Base-by-base conservation (phyloP, 2,113 vertebrate genomes). In the Romanogobio albipinnatus region DNA sequence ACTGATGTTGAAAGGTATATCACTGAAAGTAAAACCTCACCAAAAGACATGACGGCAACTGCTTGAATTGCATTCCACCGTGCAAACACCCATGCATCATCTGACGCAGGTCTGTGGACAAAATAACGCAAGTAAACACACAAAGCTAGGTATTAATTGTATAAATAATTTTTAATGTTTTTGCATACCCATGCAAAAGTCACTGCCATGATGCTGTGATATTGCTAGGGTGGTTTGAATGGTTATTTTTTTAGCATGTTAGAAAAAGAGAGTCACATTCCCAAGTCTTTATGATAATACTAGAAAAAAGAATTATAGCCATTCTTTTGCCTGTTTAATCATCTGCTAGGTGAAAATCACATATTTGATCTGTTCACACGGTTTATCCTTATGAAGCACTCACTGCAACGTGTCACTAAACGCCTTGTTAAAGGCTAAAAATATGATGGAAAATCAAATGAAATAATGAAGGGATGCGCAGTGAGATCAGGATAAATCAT, bases 11-110 rank as follows among this genome's bases (percentile, higher is more conserved):
- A 70, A 22, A n/a, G 14, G 6, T 45, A 11, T 17, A 24, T 26
- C 5, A 33, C 24, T 49, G 0, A 19, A 56, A 43, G 26, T 36
- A 9, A 33, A 70, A 26, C 11, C 95, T 96, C 92, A 99, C 97
- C 96, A 94, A 98, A 99, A 71, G 97, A 97, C 97, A 99, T 99
- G 19, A 99, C 95, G 26, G 96, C 97, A 66, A 98, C 56, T 0
- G 97, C 97, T 91, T 98, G 97, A 77, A 97, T 87, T 61, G 96
- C 95, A 87, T 95, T 98, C 92, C 95, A 91, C 84, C 96, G 96
- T 89, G 96, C 97, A 95, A 99, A 98, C 53, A 90, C 89, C 98
- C 97, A 99, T 0, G 97, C 95, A 80, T 95, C 92, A 85, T 96
- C 94, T 89, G 96, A 95, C 45, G 95, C 94, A 33, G 92, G 92